Conservation (phyloP, 1,140 invertebrate genomes). For the Tetraneura akinire region DNA sequence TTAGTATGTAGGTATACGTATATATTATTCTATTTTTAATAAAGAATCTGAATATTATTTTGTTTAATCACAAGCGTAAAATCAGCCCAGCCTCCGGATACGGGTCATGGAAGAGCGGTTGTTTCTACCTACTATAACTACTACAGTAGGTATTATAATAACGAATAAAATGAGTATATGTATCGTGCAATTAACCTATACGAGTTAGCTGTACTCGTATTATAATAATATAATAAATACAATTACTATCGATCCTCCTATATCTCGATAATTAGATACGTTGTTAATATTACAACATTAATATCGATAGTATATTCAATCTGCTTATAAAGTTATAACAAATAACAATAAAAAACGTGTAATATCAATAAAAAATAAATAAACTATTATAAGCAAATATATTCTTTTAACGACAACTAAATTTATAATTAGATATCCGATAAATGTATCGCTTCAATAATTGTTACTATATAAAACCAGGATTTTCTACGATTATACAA, state of each 20-base stretch:
- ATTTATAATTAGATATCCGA: slow-evolving; percentile 28
- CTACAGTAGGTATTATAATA: too few species aligned
- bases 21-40: too few species aligned
- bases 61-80: slow-evolving; percentile 12
- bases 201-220: too few species aligned
- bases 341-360: too few species aligned
- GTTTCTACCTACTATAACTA: slow-evolving; percentile 26
- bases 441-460: slow-evolving; percentile 31
- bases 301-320: neutral
- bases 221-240: slow-evolving; percentile 14
- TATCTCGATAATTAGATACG: slow-evolving; percentile 19
- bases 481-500: slow-evolving; percentile 26
- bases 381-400: neutral
- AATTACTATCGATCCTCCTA: slow-evolving; percentile 15
- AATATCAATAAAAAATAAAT: neutral
- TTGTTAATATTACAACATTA: slow-evolving; percentile 34
- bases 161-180: slow-evolving; percentile 2
- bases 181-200: slow-evolving; percentile 45
- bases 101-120: slow-evolving; percentile 47
- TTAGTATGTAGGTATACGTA: neutral
- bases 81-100: slow-evolving; percentile 35
- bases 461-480: slow-evolving; percentile 21
- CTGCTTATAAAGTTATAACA: neutral
- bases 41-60: slow-evolving; percentile 20
- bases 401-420: slow-evolving; percentile 15